Conservation (phyloP, 1,140 invertebrate species). For the Tribolium madens region DNA sequence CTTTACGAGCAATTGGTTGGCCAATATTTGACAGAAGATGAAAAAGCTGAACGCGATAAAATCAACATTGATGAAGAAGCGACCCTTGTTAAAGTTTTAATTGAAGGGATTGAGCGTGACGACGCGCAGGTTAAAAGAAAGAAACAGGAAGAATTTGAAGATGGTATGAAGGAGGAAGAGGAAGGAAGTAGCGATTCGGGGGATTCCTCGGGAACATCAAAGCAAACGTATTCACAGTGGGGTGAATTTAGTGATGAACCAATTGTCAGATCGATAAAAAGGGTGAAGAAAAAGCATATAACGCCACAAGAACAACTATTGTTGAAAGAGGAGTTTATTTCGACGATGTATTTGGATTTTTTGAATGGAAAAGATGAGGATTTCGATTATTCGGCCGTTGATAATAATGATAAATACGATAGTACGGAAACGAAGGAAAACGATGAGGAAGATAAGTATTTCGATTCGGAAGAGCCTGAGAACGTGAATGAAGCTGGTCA, state of each 20-base stretch:
- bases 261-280: slow-evolving; percentile 53
- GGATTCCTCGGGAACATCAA: slow-evolving; percentile 61
- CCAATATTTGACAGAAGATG: slow-evolving; percentile 82
- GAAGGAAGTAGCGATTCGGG: slow-evolving; percentile 64
- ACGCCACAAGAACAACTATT: slow-evolving; percentile 73
- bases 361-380: slow-evolving; percentile 84
- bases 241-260: slow-evolving; percentile 68
- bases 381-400: slow-evolving; percentile 85
- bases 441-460: slow-evolving; percentile 91
- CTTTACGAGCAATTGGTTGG: slow-evolving; percentile 91
- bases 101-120: slow-evolving; percentile 77
- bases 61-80: slow-evolving; percentile 69
- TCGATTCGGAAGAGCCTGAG: slow-evolving; percentile 82
- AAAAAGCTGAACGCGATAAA: slow-evolving; percentile 75
- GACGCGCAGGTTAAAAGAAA: slow-evolving; percentile 73
- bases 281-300: slow-evolving; percentile 58
- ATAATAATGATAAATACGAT: slow-evolving; percentile 85
- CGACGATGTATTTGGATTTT: slow-evolving; percentile 90
- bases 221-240: slow-evolving; percentile 63
- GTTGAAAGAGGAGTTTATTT: slow-evolving; percentile 86
- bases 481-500: slow-evolving; percentile 64
- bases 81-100: slow-evolving; percentile 76
- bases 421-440: slow-evolving; percentile 75
- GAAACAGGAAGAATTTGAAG: slow-evolving; percentile 73
- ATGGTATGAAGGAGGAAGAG: slow-evolving; percentile 66